Percentiles rank a stretch among this genome's conserved stretches.
These are phyloP conservation scores for Proisotoma minuta DNA, from an alignment of 2,888 invertebrate species.

Conservation along the genomic window DNA sequence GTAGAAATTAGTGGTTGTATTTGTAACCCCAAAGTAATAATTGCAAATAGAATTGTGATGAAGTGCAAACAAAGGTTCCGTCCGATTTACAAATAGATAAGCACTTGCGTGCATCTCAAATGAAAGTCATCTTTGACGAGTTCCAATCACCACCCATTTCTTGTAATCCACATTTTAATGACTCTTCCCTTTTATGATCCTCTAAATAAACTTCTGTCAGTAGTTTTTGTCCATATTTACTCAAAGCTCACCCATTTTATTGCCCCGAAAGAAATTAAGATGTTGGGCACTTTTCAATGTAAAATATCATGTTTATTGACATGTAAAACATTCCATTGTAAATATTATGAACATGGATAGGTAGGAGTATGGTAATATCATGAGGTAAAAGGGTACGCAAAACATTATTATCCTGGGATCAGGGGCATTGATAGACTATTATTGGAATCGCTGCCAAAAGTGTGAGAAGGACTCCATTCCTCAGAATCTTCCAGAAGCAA, in stretches of 20 bases:
- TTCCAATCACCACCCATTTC: neutral
- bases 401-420: neutral
- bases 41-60: neutral
- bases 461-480: conserved; percentile 9
- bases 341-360: too few relatives aligned
- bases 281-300: neutral
- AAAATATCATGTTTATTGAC: neutral
- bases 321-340: neutral
- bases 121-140: neutral
- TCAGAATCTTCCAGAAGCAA: conserved; percentile 10
- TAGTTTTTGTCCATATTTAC: conserved; percentile 8
- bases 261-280: too few relatives aligned
- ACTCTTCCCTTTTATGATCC: conserved; percentile 2
- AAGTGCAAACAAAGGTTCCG: neutral
- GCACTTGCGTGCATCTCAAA: neutral
- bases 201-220: conserved; percentile 7
- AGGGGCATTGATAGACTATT: neutral
- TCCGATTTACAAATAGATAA: neutral
- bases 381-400: neutral
- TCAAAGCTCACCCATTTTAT: conserved; percentile 6
- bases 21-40: neutral
- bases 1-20: neutral
- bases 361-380: too few relatives aligned
- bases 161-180: neutral
- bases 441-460: too few relatives aligned